Evolutionary conservation across 2,888 invertebrate genomes (phyloP), one percentile per base, ranked within the genome.

Genomic region (Platycheirus albimanus): DNA sequence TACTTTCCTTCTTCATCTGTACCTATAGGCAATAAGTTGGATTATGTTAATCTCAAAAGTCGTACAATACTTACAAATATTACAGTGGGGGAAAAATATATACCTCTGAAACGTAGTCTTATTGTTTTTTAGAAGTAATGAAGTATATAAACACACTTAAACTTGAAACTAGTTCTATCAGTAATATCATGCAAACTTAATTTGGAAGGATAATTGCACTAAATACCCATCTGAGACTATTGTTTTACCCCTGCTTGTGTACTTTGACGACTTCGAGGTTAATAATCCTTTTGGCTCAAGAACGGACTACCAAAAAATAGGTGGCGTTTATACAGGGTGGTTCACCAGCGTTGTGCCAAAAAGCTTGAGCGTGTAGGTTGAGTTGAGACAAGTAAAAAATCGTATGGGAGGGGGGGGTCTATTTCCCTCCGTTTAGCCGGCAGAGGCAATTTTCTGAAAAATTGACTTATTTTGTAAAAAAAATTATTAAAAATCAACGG

Each of bases 1-100:
- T 52, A 52, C 36, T 52, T 52, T 52, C 33, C 52, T 52, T 52
- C 52, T 5, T 52, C 33, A 19, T 52, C 52, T 24, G 3, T 7
- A 4, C 10, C 33, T 52, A 52, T 52, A 8, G 52, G 28, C 30
- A 52, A 52, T 33, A 33, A 33, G 15, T 33, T 52, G 19, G 52
- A 52, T 15, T 52, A 52, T 17, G 19, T 33, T 33, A 24, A 52
- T 52, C 33, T 10, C 2, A 33, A 28, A 28, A 52, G 33, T 52
- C 30, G 52, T 8, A 33, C 36, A 52, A 28, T 30, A 52, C 36
- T 52, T 28, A 13, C 30, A 52, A 52, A 52, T 15, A 30, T 24
- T 11, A 52, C 30, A 33, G 52, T 52, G 1, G 33, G 15, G 36
- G 52, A 52, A 33, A 52, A 52, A 52, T 52, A 33, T 52, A 52